Evolutionary conservation across 2,797 vertebrate species (phyloP), one percentile per base, ranked within the genome.

Genomic region (Smutsia temminckii): DNA sequence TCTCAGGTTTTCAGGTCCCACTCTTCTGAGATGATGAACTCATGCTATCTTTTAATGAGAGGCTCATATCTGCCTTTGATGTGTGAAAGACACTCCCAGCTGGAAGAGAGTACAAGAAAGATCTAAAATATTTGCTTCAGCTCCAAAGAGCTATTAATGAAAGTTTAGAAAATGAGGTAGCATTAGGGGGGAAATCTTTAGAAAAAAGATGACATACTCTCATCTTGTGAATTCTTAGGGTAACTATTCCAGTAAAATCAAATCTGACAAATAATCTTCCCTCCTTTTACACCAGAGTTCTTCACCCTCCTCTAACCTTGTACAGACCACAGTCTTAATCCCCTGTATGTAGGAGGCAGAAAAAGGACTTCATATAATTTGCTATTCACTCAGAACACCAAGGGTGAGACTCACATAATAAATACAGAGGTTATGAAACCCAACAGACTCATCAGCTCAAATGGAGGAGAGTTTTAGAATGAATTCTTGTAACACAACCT

Each of bases 41-140:
- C 93, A 96, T 66, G 55, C 85, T 97, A 95, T 91, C 90, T 97
- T 97, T 97, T 96, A 96, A 97, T 97, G 95, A 97, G 95, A 96
- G 95, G 84, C 57, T 97, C 72, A 6, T 92, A 89, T 95, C 92
- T 89, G 85, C 53, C 96, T 97, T 97, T 97, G 95, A 97, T 98
- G 91, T 98, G 89, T 96, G 96, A 95, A 97, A 97, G 96, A 96
- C 96, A 96, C 96, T 97, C 96, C 95, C 95, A 97, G 95, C 94
- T 95, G 91, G 93, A 97, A 68, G 64, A 96, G 72, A 93, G 79
- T 79, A 87, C 71, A 95, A 96, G 89, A 80, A 96, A 97, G 96
- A 97, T 90, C 92, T 97, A 84, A 97, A 96, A 95, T 96, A 97
- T 96, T 97, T 97, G 95, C 86, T 96, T 96, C 93, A 90, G 93